Evolutionary conservation across 2,113 vertebrate genomes (phyloP).

Genomic region (Nothocercus nigrocapillus): DNA sequence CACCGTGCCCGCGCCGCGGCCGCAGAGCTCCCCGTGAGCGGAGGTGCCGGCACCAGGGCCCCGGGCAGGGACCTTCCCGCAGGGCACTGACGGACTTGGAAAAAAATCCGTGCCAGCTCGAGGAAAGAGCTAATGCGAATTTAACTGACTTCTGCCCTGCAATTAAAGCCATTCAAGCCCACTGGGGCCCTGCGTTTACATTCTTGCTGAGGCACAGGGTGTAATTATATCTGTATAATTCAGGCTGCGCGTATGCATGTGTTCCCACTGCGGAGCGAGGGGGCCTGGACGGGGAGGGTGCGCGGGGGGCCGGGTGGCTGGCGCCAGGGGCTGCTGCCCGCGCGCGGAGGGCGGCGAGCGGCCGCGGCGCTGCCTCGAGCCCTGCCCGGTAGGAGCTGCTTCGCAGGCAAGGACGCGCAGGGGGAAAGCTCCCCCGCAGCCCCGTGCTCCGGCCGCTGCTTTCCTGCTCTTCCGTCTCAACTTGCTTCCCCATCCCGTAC

Average conservation of each 20-base stretch:
- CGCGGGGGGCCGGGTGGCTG: not conserved
- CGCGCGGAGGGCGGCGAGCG: too few relatives aligned
- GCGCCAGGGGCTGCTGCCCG: slow-evolving; percentile 28
- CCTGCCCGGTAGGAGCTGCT: not conserved
- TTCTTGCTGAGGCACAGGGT: slow-evolving; percentile 50
- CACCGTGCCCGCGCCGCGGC: too few relatives aligned
- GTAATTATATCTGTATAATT: slow-evolving; percentile 71
- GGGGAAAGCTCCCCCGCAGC: too few relatives aligned
- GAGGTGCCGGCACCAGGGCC: too few relatives aligned
- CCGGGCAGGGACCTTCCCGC: not conserved
- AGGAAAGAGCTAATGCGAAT: slow-evolving; percentile 49
- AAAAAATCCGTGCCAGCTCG: not conserved
- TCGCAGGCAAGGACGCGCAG: too few relatives aligned
- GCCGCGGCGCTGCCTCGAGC: too few relatives aligned
- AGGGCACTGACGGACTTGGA: not conserved
- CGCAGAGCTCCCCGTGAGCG: too few relatives aligned
- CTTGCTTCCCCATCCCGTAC: not conserved
- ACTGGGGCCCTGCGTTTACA: slow-evolving; percentile 66
- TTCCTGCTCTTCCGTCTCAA: not conserved
- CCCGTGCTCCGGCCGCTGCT: not conserved
- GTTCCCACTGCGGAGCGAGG: slow-evolving; percentile 51
- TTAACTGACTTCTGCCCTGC: slow-evolving; percentile 66
- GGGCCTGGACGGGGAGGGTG: slow-evolving; percentile 17
- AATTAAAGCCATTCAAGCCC: slow-evolving; percentile 60
- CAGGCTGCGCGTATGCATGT: slow-evolving; percentile 58